These are phyloP conservation scores for Lepidurus arcticus DNA, from an alignment of 1,140 invertebrate genomes.

Conservation along the genomic window DNA sequence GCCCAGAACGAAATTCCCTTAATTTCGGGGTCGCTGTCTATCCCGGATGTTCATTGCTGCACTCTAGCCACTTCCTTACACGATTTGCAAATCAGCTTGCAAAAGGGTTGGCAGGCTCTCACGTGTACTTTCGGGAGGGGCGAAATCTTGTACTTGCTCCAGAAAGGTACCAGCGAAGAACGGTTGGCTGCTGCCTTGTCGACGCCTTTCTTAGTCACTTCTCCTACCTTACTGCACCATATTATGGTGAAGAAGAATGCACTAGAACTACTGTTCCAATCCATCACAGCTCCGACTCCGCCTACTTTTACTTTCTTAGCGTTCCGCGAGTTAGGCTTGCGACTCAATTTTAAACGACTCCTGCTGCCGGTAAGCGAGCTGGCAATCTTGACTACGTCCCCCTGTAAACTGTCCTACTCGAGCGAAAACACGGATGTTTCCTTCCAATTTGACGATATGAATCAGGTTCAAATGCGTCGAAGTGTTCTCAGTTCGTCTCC, in stretches of 20 bases:
- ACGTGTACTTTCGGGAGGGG: background rate
- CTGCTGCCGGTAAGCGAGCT: background rate
- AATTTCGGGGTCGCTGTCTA: background rate
- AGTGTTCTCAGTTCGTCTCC: background rate
- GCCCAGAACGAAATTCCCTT: background rate
- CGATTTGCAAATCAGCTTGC: background rate
- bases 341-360: background rate
- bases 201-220: conserved; percentile 4
- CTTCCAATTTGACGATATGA: background rate
- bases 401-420: background rate
- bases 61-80: background rate
- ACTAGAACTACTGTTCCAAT: background rate
- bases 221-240: background rate
- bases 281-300: background rate
- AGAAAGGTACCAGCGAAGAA: background rate
- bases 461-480: background rate
- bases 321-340: background rate
- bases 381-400: background rate
- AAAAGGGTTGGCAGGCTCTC: background rate
- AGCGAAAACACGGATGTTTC: background rate
- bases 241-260: conserved; percentile 15
- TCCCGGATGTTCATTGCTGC: background rate
- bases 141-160: conserved; percentile 1
- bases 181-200: background rate
- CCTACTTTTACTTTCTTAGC: background rate